Evolutionary conservation across 2,888 invertebrate species (phyloP).

Genomic region (Tromatobia lineatoria): DNA sequence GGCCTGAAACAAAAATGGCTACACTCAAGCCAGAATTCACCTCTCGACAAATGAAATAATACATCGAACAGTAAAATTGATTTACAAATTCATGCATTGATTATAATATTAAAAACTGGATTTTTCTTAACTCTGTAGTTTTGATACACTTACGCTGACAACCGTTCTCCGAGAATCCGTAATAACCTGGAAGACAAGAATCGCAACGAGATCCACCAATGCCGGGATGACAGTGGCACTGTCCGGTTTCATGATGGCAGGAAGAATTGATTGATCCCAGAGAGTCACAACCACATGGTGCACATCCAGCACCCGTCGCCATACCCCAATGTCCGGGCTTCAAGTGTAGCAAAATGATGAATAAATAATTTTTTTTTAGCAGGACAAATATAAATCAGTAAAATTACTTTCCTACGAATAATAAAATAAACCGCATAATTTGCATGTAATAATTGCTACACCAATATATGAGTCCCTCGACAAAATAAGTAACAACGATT

Average conservation of each 20-base stretch:
- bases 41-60: too few relatives aligned
- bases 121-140: neutral
- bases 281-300: constrained; percentile 93
- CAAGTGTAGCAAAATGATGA: constrained; percentile 38
- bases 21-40: too few relatives aligned
- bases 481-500: too few relatives aligned
- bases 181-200: constrained; percentile 91
- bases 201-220: constrained; percentile 92
- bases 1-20: too few relatives aligned
- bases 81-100: too few relatives aligned
- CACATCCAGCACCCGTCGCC: constrained; percentile 91
- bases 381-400: neutral
- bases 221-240: constrained; percentile 92
- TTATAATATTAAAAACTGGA: too few relatives aligned
- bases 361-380: neutral
- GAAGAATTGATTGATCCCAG: constrained; percentile 89
- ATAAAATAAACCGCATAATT: too few relatives aligned
- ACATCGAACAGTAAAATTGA: too few relatives aligned
- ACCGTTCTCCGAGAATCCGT: constrained; percentile 91
- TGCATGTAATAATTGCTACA: too few relatives aligned
- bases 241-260: constrained; percentile 92
- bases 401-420: too few relatives aligned
- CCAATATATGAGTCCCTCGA: too few relatives aligned
- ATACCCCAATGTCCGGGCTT: constrained; percentile 93
- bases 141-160: constrained; percentile 89